phyloP scores from a whole-genome alignment of 2,888 invertebrate genomes.

The Latheticus oryzae region DNA sequence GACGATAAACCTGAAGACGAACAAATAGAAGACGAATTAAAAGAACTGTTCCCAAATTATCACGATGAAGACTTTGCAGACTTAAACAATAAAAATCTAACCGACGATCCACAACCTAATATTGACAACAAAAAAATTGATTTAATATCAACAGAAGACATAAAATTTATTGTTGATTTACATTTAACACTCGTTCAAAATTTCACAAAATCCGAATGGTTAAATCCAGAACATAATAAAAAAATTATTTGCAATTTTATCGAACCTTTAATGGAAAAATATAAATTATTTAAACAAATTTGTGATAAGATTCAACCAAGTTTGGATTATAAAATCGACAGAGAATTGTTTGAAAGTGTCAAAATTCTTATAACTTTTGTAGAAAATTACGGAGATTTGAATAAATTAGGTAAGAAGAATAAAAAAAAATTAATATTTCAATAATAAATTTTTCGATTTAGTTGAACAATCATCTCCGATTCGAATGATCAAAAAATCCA shows the following conservation, averaged over 20 bases:
- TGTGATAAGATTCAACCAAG: conserved; percentile 68
- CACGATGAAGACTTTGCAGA: conserved; percentile 78
- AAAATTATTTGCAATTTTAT: conserved; percentile 62
- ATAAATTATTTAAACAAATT: conserved; percentile 70
- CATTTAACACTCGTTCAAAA: conserved; percentile 72
- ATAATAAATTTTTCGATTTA: conserved; percentile 39
- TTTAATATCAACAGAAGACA: conserved; percentile 68
- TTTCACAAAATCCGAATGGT: conserved; percentile 73
- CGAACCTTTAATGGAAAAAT: conserved; percentile 71
- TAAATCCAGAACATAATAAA: conserved; percentile 65
- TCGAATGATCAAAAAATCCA: conserved; percentile 65
- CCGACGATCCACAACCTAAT: conserved; percentile 45
- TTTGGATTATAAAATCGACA: conserved; percentile 69
- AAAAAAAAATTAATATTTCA: conserved; percentile 1
- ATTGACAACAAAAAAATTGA: conserved; percentile 44
- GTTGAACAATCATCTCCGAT: conserved; percentile 52
- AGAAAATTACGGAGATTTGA: conserved; percentile 65
- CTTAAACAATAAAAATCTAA: conserved; percentile 59
- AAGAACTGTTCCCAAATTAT: conserved; percentile 77
- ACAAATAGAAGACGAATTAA: conserved; percentile 73
- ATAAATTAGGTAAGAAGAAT: conserved; percentile 48
- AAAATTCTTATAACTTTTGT: conserved; percentile 70
- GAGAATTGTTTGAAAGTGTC: conserved; percentile 69
- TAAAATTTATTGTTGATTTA: conserved; percentile 71
- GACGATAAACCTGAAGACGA: conserved; percentile 78